Evolutionary conservation across 30 jellyfish, hydroid and myxozoan genomes (phyloP).

Genomic region (Chironex yamaguchii): DNA sequence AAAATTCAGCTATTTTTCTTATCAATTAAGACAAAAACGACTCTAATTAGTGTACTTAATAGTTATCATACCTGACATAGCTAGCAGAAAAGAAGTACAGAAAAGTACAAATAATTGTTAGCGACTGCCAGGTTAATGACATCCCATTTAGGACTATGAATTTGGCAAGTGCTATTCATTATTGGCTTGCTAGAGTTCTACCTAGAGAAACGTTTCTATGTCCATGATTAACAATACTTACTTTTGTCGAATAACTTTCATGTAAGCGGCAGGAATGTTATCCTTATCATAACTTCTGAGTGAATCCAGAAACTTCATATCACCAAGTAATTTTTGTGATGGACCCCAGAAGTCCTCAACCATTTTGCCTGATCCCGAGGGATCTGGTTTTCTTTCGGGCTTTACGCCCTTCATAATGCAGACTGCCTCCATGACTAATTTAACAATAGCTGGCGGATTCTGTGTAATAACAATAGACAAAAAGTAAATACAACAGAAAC

Average conservation of each 20-base stretch:
- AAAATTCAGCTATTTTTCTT: too few relatives aligned
- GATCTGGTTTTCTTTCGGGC: constrained; percentile 97
- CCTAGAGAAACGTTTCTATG: too few relatives aligned
- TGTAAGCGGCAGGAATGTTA: constrained; percentile 81
- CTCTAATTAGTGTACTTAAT: too few relatives aligned
- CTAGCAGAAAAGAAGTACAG: too few relatives aligned
- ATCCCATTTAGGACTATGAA: too few relatives aligned
- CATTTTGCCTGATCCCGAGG: constrained; percentile 98
- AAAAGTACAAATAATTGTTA: too few relatives aligned
- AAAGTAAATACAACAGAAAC: neutral
- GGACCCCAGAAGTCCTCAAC: constrained; percentile 99
- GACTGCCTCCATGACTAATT: constrained; percentile 95
- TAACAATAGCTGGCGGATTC: constrained; percentile 97
- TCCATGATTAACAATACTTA: constrained; percentile 28
- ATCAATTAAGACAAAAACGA: too few relatives aligned
- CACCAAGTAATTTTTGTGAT: constrained; percentile 91
- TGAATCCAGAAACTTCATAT: constrained; percentile 85
- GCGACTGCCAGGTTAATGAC: too few relatives aligned
- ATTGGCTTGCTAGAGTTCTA: too few relatives aligned
- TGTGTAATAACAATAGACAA: neutral
- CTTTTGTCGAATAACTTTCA: constrained; percentile 92
- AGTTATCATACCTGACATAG: too few relatives aligned
- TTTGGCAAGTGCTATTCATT: too few relatives aligned
- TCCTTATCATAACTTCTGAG: constrained; percentile 91
- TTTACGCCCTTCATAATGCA: constrained; percentile 93